Percentiles rank a stretch among this genome's conserved stretches.
These are phyloP conservation scores for Chionoecetes opilio DNA, from an alignment of 1,140 invertebrate genomes.

Conservation along the genomic window DNA sequence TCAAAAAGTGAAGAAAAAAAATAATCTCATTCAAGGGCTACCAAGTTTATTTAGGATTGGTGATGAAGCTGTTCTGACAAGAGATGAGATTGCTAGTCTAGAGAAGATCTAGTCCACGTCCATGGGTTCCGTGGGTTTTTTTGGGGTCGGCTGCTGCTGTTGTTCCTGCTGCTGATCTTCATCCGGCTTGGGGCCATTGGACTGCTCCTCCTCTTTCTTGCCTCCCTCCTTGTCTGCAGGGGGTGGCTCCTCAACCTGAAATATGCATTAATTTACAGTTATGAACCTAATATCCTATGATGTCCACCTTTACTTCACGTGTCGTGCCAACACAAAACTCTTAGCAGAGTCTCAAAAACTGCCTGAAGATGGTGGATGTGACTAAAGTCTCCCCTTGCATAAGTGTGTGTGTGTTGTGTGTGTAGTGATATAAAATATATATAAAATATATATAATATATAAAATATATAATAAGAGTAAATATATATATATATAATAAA, in stretches of 20 bases:
- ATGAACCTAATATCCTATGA: too few relatives aligned
- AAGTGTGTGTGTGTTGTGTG: too few relatives aligned
- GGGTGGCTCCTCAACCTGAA: conserved; percentile 82
- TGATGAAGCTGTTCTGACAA: conserved; percentile 40
- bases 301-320: too few relatives aligned
- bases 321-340: too few relatives aligned
- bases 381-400: too few relatives aligned
- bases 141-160: conserved; percentile 32
- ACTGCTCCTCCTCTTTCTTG: conserved; percentile 63
- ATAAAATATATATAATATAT: too few relatives aligned
- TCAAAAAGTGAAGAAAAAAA: background rate
- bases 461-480: too few relatives aligned
- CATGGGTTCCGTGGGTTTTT: conserved; percentile 79
- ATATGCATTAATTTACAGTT: background rate
- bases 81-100: background rate
- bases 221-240: conserved; percentile 82
- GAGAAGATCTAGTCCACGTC: conserved; percentile 72
- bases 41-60: conserved; percentile 29
- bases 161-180: conserved; percentile 60
- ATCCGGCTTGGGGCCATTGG: conserved; percentile 65
- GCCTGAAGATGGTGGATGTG: too few relatives aligned
- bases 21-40: background rate
- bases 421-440: too few relatives aligned
- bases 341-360: too few relatives aligned
- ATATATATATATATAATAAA: too few relatives aligned